Percentiles rank a stretch among this genome's conserved stretches.
phyloP scores from a whole-genome alignment of 2,888 invertebrate genomes.

The Patella depressa region DNA sequence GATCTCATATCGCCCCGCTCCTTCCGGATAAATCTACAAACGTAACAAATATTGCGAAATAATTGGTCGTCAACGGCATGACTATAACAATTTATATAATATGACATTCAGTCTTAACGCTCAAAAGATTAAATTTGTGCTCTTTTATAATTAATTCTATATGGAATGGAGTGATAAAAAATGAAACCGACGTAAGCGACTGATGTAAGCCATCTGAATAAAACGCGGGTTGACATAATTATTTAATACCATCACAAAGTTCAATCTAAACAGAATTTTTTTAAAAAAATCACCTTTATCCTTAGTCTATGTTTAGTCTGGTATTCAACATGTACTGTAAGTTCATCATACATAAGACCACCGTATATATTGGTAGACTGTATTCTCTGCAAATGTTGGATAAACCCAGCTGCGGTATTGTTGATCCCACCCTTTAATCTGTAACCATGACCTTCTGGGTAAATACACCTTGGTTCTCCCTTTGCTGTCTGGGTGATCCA shows the following conservation, averaged over 20 bases:
- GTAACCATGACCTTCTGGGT: slow-evolving; percentile 30
- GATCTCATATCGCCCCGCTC: slow-evolving; percentile 25
- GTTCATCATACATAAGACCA: slow-evolving; percentile 14
- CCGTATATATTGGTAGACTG: slow-evolving; percentile 31
- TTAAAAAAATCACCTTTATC: slow-evolving; percentile 34
- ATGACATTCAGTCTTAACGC: too few species aligned
- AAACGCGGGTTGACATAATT: too few species aligned
- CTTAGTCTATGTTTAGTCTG: slow-evolving; percentile 42
- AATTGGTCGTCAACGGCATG: too few species aligned
- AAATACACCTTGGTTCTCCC: slow-evolving; percentile 27
- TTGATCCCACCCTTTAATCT: slow-evolving; percentile 13
- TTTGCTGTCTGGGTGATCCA: slow-evolving; percentile 15
- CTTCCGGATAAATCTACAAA: background rate
- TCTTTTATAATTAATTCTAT: too few species aligned
- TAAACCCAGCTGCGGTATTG: slow-evolving; percentile 26
- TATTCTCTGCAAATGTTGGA: slow-evolving; percentile 26
- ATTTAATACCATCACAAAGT: too few species aligned
- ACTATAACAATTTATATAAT: too few species aligned
- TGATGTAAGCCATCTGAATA: too few species aligned
- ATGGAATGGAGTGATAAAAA: too few species aligned
- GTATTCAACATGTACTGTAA: slow-evolving; percentile 39
- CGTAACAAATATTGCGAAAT: background rate
- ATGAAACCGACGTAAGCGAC: too few species aligned
- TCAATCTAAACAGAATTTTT: too few species aligned
- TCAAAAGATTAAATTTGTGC: too few species aligned